These are phyloP conservation scores for Semaprochilodus insignis DNA, from an alignment of 2,797 vertebrate species.

Conservation along the genomic window DNA sequence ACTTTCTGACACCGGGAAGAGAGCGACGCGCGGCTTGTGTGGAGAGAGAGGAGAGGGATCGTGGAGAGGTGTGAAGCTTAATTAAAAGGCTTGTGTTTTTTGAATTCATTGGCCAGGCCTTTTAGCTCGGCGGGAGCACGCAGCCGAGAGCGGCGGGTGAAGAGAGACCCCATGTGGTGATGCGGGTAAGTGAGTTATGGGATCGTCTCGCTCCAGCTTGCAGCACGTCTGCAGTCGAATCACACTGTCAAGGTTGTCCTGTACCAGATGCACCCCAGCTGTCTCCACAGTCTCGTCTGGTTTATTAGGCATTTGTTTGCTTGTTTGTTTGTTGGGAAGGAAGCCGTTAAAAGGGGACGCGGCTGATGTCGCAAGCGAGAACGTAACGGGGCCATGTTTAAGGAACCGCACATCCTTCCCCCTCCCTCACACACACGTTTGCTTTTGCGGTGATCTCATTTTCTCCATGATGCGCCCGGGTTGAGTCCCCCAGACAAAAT, in stretches of 20 bases:
- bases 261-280: neutral
- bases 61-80: slow-evolving; percentile 31
- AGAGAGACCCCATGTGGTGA: slow-evolving; percentile 75
- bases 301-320: neutral
- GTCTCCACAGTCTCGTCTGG: neutral
- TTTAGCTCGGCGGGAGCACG: slow-evolving; percentile 53
- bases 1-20: neutral
- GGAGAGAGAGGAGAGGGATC: slow-evolving; percentile 22
- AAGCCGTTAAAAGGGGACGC: neutral
- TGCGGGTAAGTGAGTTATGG: neutral
- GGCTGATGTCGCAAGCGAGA: neutral
- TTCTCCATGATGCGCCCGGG: slow-evolving; percentile 69
- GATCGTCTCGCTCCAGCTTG: slow-evolving; percentile 47
- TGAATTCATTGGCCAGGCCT: slow-evolving; percentile 56
- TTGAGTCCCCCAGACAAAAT: slow-evolving; percentile 79
- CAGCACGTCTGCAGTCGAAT: neutral
- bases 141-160: slow-evolving; percentile 56
- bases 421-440: neutral
- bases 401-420: neutral
- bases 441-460: slow-evolving; percentile 71
- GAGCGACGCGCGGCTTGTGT: neutral
- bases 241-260: neutral
- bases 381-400: neutral
- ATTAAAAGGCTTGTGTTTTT: slow-evolving; percentile 61
- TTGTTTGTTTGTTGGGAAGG: neutral